Evolutionary conservation across 2,888 invertebrate genomes (phyloP).

Genomic region (Lithophane semibrunnea): DNA sequence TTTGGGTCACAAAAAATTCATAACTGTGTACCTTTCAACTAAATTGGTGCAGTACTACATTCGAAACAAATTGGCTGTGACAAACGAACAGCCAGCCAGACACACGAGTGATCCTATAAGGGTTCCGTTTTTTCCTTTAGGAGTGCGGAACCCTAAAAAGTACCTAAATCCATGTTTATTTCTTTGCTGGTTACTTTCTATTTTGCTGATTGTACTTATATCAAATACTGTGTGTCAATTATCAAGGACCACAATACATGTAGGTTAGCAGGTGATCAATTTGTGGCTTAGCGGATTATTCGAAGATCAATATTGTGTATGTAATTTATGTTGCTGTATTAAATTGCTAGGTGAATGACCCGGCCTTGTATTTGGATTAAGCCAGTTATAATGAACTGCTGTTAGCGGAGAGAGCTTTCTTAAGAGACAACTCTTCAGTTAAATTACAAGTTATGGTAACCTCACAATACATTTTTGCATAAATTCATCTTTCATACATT

Average conservation of each 20-base stretch:
- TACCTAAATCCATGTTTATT: neutral
- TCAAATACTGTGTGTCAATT: neutral
- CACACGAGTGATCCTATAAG: no score
- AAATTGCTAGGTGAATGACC: neutral
- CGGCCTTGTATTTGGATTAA: neutral
- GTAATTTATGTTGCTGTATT: neutral
- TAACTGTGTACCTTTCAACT: no score
- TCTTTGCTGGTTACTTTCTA: neutral
- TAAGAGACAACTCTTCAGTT: neutral
- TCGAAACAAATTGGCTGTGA: no score
- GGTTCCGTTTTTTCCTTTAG: no score
- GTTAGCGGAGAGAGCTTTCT: neutral
- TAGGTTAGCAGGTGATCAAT: neutral
- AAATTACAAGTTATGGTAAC: neutral
- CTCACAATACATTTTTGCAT: neutral
- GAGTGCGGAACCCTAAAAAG: neutral
- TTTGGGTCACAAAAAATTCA: no score
- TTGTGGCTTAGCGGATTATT: conserved; percentile 32
- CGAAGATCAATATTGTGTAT: conserved; percentile 14
- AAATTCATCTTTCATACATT: neutral
- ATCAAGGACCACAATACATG: neutral
- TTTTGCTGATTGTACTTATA: neutral
- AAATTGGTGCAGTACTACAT: no score
- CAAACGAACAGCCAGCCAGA: no score
- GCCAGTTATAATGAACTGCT: neutral